Conservation (phyloP, 1,140 invertebrate genomes). For the Cepaea nemoralis region DNA sequence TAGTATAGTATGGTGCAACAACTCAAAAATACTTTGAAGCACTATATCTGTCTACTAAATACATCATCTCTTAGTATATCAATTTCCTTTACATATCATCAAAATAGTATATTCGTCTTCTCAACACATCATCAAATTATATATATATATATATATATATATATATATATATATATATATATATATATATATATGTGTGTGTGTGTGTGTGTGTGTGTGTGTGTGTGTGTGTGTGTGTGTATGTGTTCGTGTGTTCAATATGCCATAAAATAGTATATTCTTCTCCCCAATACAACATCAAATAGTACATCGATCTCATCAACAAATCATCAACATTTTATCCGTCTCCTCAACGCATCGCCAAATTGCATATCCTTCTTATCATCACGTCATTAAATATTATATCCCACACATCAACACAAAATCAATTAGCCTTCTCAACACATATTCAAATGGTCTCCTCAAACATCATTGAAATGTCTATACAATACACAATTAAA, state of each 20-base stretch:
- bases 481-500: too few species aligned
- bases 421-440: too few species aligned
- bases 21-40: background rate
- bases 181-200: constrained; percentile 6
- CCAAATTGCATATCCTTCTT: too few species aligned
- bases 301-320: too few species aligned
- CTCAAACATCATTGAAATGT: too few species aligned
- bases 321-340: too few species aligned
- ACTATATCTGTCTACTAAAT: background rate
- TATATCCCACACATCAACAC: too few species aligned
- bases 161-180: background rate
- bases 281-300: too few species aligned
- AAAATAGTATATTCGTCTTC: constrained; percentile 86
- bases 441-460: too few species aligned
- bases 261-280: too few species aligned
- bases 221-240: constrained; percentile 18
- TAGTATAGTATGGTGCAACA: background rate
- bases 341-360: too few species aligned
- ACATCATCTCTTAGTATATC: constrained; percentile 83
- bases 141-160: constrained; percentile 59
- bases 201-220: constrained; percentile 5
- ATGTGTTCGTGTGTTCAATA: background rate
- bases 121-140: constrained; percentile 91
- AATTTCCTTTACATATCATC: constrained; percentile 92
- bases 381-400: too few species aligned